Evolutionary conservation across 2,113 vertebrate species (phyloP).

Genomic region (Microtus pennsylvanicus): DNA sequence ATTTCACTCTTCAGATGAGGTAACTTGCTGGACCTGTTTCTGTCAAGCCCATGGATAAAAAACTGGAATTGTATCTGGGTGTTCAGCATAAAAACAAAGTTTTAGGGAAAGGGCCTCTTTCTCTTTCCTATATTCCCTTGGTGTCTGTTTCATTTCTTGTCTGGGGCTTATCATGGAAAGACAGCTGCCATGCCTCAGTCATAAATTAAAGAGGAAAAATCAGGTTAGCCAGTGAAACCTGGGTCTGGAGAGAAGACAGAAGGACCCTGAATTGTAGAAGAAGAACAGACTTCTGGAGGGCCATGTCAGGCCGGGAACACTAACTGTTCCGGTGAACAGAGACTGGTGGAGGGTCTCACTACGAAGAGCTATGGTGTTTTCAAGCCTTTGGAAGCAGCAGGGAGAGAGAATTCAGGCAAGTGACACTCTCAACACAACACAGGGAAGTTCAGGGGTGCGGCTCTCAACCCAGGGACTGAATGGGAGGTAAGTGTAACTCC

Average conservation of each 20-base stretch:
- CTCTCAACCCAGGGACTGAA: not conserved
- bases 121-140: not conserved
- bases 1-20: not conserved
- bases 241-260: not conserved
- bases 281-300: not conserved
- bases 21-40: not conserved
- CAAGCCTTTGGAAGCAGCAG: rapidly evolving
- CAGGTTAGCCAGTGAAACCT: not conserved
- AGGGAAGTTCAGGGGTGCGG: rapidly evolving
- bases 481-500: conserved; percentile 79
- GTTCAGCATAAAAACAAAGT: conserved; percentile 44
- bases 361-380: not conserved
- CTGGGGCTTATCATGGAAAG: conserved; percentile 76
- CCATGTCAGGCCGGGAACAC: not conserved
- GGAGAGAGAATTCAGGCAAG: conserved; percentile 17
- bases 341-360: not conserved
- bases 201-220: conserved; percentile 79
- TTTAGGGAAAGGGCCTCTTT: not conserved
- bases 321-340: not conserved
- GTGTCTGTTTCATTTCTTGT: not conserved
- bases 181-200: conserved; percentile 74
- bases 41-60: not conserved
- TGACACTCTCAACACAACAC: too few species aligned
- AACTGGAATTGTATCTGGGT: conserved; percentile 39
- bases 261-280: not conserved